These are phyloP conservation scores for Acanthurus leucopareius DNA, from an alignment of 2,797 vertebrate genomes.

Conservation along the genomic window DNA sequence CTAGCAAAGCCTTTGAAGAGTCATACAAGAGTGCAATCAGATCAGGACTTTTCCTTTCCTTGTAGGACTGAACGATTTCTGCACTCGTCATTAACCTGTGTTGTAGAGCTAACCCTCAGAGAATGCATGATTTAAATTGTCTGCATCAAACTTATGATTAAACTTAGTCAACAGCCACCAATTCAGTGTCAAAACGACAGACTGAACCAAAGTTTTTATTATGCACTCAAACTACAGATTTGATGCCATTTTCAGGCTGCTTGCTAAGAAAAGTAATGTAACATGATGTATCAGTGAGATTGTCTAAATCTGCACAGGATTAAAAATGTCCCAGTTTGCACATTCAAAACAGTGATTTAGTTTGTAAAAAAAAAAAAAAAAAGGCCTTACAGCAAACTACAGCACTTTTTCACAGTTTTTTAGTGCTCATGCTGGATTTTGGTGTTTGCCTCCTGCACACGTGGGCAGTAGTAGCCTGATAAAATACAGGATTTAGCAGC, in stretches of 20 bases:
- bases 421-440: no score
- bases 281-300: no score
- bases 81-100: neutral
- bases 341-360: neutral
- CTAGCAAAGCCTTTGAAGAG: neutral
- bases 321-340: neutral
- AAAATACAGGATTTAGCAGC: no score
- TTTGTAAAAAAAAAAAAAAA: no score
- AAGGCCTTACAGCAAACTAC: neutral
- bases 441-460: no score
- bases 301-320: neutral
- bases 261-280: neutral
- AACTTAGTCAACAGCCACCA: neutral
- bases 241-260: neutral
- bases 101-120: neutral
- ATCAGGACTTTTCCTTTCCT: neutral
- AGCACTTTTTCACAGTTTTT: neutral
- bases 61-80: neutral
- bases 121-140: neutral
- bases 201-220: neutral
- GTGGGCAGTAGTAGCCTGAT: no score
- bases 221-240: neutral
- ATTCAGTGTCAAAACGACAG: neutral
- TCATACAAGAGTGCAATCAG: neutral
- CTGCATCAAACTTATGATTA: neutral